Evolutionary conservation across 2,888 invertebrate genomes (phyloP), one percentile per base, ranked within the genome.

Genomic region (Onthophagus sagittarius): DNA sequence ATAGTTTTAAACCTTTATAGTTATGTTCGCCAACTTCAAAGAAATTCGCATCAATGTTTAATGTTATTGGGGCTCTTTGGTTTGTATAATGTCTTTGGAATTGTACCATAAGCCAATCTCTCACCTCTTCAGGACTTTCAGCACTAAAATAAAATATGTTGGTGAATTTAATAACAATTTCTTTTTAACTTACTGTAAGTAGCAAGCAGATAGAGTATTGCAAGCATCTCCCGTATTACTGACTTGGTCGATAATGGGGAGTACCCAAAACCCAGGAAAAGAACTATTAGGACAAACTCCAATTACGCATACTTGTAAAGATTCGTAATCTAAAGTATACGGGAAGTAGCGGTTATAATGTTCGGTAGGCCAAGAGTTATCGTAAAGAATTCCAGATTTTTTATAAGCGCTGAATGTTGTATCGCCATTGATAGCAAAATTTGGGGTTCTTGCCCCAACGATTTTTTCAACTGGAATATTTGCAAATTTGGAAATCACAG

Each of bases 271-370:
- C 0, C 90, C 90, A 11, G 89, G 88, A 78, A 88, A 86, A 0
- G 89, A 84, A 0, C 88, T 87, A 1, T 83, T 85, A 0, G 91
- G 91, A 79, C 92, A 92, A 0, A 87, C 86, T 0, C 84, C 86
- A 9, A 89, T 85, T 6, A 83, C 78, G 74, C 91, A 91, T 73
- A 89, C 88, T 81, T 91, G 89, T 13, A 76, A 86, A 0, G 88
- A 87, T 0, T 82, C 81, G 77, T 88, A 90, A 79, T 93, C 89
- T 73, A 92, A 81, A 0, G 92, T 92, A 81, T 92, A 93, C 0
- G 93, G 93, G 89, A 90, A 93, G 0, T 90, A 81, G 13, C 87
- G 88, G 32, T 87, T 87, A 71, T 85, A 77, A 0, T 77, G 77
- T 14, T 83, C 82, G 0, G 90, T 88, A 0, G 90, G 87, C 90